Evolutionary conservation across 92 coral and sea anemone genomes (phyloP), one percentile per base, ranked within the genome.

Genomic region (Zoanthus sociatus): DNA sequence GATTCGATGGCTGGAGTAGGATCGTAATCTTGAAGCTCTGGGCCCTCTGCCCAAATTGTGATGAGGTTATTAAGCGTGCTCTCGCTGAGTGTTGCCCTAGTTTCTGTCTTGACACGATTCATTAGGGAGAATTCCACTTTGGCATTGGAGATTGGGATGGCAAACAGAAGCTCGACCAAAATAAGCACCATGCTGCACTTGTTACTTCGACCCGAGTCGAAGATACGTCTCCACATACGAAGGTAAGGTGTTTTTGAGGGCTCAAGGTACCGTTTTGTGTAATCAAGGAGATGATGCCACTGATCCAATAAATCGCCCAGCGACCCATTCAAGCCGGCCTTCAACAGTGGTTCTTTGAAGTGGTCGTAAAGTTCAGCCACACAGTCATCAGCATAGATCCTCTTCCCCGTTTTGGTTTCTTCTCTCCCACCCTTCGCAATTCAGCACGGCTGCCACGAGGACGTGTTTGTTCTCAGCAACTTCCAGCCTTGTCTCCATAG

Each of bases 101-200:
- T 71, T 44, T 94, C 94, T 44, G 93, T 89, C 88, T 92, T 94
- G 54, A 92, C 86, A 72, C 93, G 86, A 56, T 90, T 90, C 93
- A 92, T 92, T 64, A 78, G 83, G 74, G 92, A 94, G 76, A 92
- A 92, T 88, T 92, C 94, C 26, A 94, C 93, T 79, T 94, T 94
- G 76, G 94, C 94, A 89, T 92, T 94, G 12, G 96, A 94, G 61
- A 94, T 92, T 68, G 94, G 92, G 79, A 94, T 92, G 78, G 91
- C 73, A 76, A 94, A 90, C 26, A 94, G 87, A 78, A 92, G 93
- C 81, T 94, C 92, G 47, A 92, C 90, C 72, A 92, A 84, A 54
- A 90, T 87, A 33, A 93, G 88, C 75, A 87, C 94, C 86, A 89
- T 88, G 51, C 82, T 73, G 92, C 94, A 93, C 76, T 92, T 83